Base-by-base conservation (phyloP, 2,888 invertebrate genomes). In the Pandemis corylana region DNA sequence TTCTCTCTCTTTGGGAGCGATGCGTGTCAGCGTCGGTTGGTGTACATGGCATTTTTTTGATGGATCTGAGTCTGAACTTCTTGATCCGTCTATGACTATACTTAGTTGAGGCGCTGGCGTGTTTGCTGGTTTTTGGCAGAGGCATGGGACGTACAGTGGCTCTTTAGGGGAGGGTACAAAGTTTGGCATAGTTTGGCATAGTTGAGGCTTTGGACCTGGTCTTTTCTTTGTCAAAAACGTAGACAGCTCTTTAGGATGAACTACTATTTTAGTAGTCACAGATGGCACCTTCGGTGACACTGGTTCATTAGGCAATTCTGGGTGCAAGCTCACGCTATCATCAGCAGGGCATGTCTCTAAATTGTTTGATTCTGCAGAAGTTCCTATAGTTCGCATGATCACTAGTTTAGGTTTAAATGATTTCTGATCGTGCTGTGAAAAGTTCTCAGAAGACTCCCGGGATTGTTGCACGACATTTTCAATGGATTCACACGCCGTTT, bases 41-140 rank as follows among this genome's bases (percentile, higher is more conserved):
- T 78, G 79, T 62, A 75, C 42, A 28, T 42, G 15, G 49, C 80
- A 80, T 7, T 71, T 68, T 56, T 72, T 76, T 13, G 77, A 68
- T 5, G 80, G 82, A 56, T 83, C 83, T 20, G 84, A 79, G 20
- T 80, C 71, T 63, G 83, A 77, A 42, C 71, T 42, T 42, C 28
- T 59, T 10, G 77, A 71, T 5, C 79, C 82, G 61, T 83, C 83
- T 28, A 84, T 80, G n/a, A 80, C 72, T 63, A 84, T 78, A 42
- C 71, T 42, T 15, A 64, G 46, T 51, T 28, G 66, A 6, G 61
- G 44, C n/a, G 44, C 51, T 15, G 64, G 53, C 10, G 56, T 68
- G 41, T 66, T 42, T 41, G 74, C 51, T 4, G 71, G 56, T 28
- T 10, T 62, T 15, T 71, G 66, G 28, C 67, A 71, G 20, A 62